Conservation (phyloP, 2,113 vertebrate genomes). For the Kryptolebias marmoratus region DNA sequence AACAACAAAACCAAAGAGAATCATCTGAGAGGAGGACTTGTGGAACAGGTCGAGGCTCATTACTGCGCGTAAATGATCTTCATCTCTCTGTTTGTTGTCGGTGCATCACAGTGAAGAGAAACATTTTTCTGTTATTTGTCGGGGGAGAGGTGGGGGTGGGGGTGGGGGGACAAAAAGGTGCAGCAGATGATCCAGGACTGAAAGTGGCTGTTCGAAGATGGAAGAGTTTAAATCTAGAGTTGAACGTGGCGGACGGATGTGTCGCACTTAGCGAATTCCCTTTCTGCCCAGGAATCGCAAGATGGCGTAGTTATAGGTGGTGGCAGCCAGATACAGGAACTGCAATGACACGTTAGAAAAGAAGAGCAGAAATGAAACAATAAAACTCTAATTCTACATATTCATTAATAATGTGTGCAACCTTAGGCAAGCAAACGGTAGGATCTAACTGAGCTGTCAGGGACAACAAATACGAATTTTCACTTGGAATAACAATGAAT, state of each 20-base stretch:
- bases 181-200: conserved; percentile 50
- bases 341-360: conserved; percentile 60
- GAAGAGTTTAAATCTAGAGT: conserved; percentile 35
- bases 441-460: too few species aligned
- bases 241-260: conserved; percentile 37
- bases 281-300: conserved; percentile 95
- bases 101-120: conserved; percentile 43
- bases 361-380: background rate
- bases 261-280: conserved; percentile 84
- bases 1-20: conserved; percentile 70
- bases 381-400: background rate
- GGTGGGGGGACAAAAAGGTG: conserved; percentile 21
- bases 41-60: conserved; percentile 31
- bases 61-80: conserved; percentile 51
- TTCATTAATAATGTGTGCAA: fast-evolving
- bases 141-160: background rate
- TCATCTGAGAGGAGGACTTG: conserved; percentile 58
- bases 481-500: too few species aligned
- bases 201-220: conserved; percentile 39
- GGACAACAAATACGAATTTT: too few species aligned
- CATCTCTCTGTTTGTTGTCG: conserved; percentile 72
- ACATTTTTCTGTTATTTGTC: conserved; percentile 53
- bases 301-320: conserved; percentile 98
- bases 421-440: background rate
- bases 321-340: conserved; percentile 92